phyloP scores from a whole-genome alignment of 2,113 vertebrate genomes.

The Hylia prasina region DNA sequence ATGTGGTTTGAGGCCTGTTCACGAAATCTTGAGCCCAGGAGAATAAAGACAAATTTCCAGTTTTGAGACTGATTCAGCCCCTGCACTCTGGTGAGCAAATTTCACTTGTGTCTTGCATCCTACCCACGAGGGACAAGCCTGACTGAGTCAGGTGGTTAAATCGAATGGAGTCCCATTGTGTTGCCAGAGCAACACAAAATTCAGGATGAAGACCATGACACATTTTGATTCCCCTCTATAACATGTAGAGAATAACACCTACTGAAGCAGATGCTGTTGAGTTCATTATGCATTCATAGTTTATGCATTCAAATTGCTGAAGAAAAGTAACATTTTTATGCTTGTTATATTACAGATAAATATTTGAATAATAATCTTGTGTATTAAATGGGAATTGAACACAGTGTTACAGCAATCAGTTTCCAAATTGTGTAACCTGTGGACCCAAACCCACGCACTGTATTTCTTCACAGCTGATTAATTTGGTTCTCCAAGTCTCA shows the following conservation, averaged over 20 bases:
- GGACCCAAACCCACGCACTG: background rate
- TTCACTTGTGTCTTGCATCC: background rate
- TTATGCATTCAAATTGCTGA: background rate
- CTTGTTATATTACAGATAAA: background rate
- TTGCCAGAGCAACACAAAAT: slow-evolving; percentile 2
- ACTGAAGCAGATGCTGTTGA: background rate
- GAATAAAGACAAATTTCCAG: background rate
- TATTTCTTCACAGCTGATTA: background rate
- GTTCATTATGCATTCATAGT: background rate
- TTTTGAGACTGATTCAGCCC: background rate
- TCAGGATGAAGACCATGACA: background rate
- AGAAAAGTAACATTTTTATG: background rate
- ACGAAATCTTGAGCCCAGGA: background rate
- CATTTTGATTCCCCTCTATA: background rate
- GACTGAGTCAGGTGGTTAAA: background rate
- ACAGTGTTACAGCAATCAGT: background rate
- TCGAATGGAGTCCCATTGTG: background rate
- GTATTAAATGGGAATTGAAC: background rate
- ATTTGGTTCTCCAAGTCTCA: background rate
- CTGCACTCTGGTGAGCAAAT: background rate
- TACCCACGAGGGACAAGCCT: background rate
- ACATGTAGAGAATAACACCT: background rate
- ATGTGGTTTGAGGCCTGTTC: background rate
- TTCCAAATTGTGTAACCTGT: background rate
- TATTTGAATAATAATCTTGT: background rate